phyloP scores from a whole-genome alignment of 2,888 invertebrate species.

The Pristionchus japonicus region DNA sequence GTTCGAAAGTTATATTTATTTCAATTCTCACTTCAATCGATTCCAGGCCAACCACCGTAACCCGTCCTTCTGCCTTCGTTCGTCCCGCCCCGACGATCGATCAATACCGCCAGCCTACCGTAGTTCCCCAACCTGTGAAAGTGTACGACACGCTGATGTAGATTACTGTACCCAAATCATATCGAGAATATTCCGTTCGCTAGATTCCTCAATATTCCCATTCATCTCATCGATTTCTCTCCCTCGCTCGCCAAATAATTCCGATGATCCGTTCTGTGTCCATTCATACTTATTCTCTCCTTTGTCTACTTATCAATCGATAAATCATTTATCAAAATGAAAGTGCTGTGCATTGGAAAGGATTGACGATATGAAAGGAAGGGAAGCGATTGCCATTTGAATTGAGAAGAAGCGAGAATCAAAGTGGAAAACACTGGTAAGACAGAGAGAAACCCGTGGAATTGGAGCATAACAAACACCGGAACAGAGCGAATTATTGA shows the following conservation, averaged over 20 bases:
- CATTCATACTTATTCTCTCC: conserved; percentile 11
- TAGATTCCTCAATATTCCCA: background rate
- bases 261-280: conserved; percentile 5
- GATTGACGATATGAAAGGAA: background rate
- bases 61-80: conserved; percentile 64
- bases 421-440: background rate
- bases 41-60: conserved; percentile 52
- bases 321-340: conserved; percentile 3
- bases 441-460: background rate
- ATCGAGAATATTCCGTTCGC: background rate
- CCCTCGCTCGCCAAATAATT: conserved; percentile 26
- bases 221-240: conserved; percentile 24
- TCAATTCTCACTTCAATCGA: background rate
- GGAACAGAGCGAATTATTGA: background rate
- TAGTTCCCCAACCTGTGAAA: conserved; percentile 61
- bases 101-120: conserved; percentile 29
- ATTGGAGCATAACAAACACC: background rate
- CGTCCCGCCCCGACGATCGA: conserved; percentile 57
- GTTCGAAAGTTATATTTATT: background rate
- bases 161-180: conserved; percentile 4
- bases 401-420: conserved; percentile 12
- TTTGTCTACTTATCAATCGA: conserved; percentile 5
- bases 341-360: background rate
- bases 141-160: conserved; percentile 69
- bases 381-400: conserved; percentile 3